Base-by-base conservation (phyloP, 2,888 invertebrate species). In the Clusia tigrina region DNA sequence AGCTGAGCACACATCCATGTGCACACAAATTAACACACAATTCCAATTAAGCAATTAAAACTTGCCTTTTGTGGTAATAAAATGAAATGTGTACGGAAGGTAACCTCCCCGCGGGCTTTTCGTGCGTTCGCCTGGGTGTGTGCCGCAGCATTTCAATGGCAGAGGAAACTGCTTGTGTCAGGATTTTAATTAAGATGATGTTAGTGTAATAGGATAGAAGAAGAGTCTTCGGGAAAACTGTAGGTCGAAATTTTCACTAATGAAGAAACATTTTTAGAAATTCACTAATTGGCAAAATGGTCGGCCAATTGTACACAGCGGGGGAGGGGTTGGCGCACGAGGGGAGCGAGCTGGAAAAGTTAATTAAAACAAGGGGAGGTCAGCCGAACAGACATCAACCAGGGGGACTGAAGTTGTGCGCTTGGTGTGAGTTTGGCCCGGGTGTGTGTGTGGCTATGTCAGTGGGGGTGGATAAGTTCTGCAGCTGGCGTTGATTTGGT, bases 141-240 rank as follows among this genome's bases (percentile, higher is more conserved):
- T 60, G 56, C 58, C 42, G 9, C 51, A 48, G 56, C 53, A 60
- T 63, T 63, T 63, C 53, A 63, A 63, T 63, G 65, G 62, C 66
- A 66, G 67, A 66, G 67, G n/a, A 42, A 67, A 65, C 71, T 70
- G 73, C 70, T 69, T 68, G 66, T 76, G 77, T 67, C 80, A 78
- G 77, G 74, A 77, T 81, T 80, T 80, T 80, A 80, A 81, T 80
- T 80, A 80, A 79, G 80, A 78, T 74, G 80, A 80, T 80, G 78
- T 76, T 71, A 70, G 74, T 74, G 81, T 80, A 80, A 75, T 80
- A 80, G 79, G 79, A 74, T 81, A 73, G 81, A 80, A 80, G 79
- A 78, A 80, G 74, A 77, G 71, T 69, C 70, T 69, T 67, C 74
- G 74, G 70, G 58, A 80, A 81, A 80, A 79, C 69, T 67, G 79